Conservation (phyloP, 1,140 invertebrate species). For the Lasioglossum baleicum region DNA sequence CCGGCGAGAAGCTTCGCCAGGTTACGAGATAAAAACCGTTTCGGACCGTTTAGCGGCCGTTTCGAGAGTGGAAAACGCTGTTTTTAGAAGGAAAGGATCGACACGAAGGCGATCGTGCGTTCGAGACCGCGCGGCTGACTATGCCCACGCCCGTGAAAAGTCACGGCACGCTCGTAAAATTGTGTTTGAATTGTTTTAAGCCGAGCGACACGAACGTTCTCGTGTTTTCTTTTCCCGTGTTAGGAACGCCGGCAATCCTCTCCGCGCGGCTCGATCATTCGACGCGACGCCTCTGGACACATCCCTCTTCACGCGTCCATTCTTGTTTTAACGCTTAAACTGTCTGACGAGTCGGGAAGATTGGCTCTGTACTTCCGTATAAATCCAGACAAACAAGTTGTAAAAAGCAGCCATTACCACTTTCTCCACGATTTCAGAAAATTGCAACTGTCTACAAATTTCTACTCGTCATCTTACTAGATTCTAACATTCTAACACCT, state of each 20-base stretch:
- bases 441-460: no score
- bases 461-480: no score
- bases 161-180: conserved; percentile 53
- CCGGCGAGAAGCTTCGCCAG: conserved; percentile 21
- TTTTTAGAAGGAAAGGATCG: conserved; percentile 22
- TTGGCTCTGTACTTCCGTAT: no score
- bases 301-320: no score
- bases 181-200: conserved; percentile 55
- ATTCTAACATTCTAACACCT: no score
- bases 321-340: no score
- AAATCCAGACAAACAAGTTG: no score
- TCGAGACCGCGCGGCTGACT: background rate
- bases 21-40: conserved; percentile 23
- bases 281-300: no score
- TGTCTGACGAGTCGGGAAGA: no score
- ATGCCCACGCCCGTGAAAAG: conserved; percentile 16
- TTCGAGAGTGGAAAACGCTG: conserved; percentile 45
- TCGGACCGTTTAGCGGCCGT: conserved; percentile 41
- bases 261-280: no score
- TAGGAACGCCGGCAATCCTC: background rate
- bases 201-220: conserved; percentile 44
- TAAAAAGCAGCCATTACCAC: no score
- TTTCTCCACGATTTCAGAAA: no score
- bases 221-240: background rate
- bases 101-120: conserved; percentile 18